Conservation (phyloP, 2,888 invertebrate genomes). For the Drosophila colorata region DNA sequence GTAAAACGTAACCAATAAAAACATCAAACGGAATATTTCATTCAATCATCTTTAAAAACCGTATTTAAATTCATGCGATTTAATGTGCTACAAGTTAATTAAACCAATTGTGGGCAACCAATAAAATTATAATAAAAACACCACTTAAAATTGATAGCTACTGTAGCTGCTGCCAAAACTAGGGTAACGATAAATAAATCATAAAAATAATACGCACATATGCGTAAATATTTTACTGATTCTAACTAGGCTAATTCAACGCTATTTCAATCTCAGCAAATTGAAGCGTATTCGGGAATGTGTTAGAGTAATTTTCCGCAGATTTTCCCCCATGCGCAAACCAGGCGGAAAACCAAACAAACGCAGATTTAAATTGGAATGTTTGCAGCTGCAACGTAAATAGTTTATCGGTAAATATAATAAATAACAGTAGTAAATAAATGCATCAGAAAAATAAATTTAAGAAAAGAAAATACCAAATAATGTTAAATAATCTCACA, state of each 20-base stretch:
- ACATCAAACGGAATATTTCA: neutral
- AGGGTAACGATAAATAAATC: neutral
- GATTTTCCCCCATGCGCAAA: too few relatives aligned
- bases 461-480: too few relatives aligned
- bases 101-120: neutral
- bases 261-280: neutral
- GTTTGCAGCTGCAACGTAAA: neutral
- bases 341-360: neutral
- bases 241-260: neutral
- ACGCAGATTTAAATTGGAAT: neutral
- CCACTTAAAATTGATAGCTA: neutral
- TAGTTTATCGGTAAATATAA: too few relatives aligned
- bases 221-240: neutral
- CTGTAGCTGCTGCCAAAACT: neutral
- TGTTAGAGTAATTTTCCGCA: neutral
- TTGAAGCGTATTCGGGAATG: neutral
- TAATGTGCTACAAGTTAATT: slow-evolving; percentile 6
- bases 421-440: too few relatives aligned
- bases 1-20: neutral
- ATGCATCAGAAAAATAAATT: too few relatives aligned
- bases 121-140: slow-evolving; percentile 1
- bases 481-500: too few relatives aligned
- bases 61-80: slow-evolving; percentile 1
- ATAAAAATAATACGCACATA: neutral
- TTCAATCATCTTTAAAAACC: neutral